phyloP scores from a whole-genome alignment of 2,113 vertebrate species.

The Neoarius graeffei region DNA sequence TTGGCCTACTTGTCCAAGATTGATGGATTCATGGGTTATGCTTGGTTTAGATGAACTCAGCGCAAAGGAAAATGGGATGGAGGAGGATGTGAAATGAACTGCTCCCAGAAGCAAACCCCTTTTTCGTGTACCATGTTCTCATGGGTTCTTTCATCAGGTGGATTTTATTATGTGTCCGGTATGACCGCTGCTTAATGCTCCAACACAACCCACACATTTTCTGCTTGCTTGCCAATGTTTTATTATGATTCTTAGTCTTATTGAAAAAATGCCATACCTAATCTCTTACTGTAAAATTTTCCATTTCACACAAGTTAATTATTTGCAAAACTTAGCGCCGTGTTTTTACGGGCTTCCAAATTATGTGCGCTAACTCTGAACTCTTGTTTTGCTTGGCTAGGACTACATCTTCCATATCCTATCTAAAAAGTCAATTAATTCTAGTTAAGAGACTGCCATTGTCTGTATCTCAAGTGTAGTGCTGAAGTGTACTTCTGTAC shows the following conservation, averaged over 20 bases:
- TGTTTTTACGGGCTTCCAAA: slow-evolving; percentile 40
- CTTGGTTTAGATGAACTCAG: neutral
- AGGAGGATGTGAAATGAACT: neutral
- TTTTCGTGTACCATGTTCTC: neutral
- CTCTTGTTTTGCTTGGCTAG: slow-evolving; percentile 38
- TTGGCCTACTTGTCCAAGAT: neutral
- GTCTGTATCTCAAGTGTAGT: slow-evolving; percentile 15
- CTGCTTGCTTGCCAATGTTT: slow-evolving; percentile 21
- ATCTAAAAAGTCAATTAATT: slow-evolving; percentile 47
- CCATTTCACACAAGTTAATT: slow-evolving; percentile 27
- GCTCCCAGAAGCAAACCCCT: neutral
- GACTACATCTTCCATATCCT: slow-evolving; percentile 40
- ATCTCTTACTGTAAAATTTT: slow-evolving; percentile 4
- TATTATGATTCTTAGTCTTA: slow-evolving; percentile 8
- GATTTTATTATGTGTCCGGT: slow-evolving; percentile 14
- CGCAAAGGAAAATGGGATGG: neutral
- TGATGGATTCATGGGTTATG: neutral
- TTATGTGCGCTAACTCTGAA: slow-evolving; percentile 23
- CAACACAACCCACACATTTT: slow-evolving; percentile 12
- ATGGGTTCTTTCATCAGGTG: neutral
- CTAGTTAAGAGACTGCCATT: slow-evolving; percentile 42
- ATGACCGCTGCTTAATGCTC: slow-evolving; percentile 13
- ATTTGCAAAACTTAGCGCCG: slow-evolving; percentile 1
- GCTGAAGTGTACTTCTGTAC: neutral
- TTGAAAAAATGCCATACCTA: neutral